Conservation (phyloP, 2,888 invertebrate species). For the Terebella lapidaria region DNA sequence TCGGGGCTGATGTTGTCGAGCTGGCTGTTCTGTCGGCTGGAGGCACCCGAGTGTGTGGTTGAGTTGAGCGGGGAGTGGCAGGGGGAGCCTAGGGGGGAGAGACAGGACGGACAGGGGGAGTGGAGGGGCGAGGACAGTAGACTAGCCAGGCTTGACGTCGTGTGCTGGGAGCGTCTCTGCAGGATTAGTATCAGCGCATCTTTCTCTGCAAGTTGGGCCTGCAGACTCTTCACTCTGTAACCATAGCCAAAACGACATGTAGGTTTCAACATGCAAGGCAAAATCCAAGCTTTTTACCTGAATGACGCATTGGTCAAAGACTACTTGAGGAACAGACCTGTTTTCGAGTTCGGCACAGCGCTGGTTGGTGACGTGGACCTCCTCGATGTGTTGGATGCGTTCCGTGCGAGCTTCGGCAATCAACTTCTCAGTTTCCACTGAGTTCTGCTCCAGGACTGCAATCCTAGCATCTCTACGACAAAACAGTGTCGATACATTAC, state of each 20-base stretch:
- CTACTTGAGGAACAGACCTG: slow-evolving; percentile 59
- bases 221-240: slow-evolving; percentile 69
- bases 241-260: background rate
- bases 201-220: slow-evolving; percentile 80
- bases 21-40: slow-evolving; percentile 21
- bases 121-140: slow-evolving; percentile 44
- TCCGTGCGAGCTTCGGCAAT: slow-evolving; percentile 82
- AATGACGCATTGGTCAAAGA: background rate
- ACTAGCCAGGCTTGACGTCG: slow-evolving; percentile 42
- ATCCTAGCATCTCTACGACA: slow-evolving; percentile 71
- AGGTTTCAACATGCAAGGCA: background rate
- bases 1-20: slow-evolving; percentile 10
- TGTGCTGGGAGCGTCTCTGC: slow-evolving; percentile 57
- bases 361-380: slow-evolving; percentile 78
- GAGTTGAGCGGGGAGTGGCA: background rate
- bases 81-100: slow-evolving; percentile 3
- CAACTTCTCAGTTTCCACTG: slow-evolving; percentile 75
- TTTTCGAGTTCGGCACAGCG: slow-evolving; percentile 80
- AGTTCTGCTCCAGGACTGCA: slow-evolving; percentile 68
- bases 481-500: background rate
- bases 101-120: slow-evolving; percentile 43
- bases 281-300: background rate
- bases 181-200: slow-evolving; percentile 86
- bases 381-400: slow-evolving; percentile 83
- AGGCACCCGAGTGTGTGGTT: slow-evolving; percentile 4